These are phyloP conservation scores for Penaeus monodon DNA, from an alignment of 2,888 invertebrate genomes.

Conservation along the genomic window DNA sequence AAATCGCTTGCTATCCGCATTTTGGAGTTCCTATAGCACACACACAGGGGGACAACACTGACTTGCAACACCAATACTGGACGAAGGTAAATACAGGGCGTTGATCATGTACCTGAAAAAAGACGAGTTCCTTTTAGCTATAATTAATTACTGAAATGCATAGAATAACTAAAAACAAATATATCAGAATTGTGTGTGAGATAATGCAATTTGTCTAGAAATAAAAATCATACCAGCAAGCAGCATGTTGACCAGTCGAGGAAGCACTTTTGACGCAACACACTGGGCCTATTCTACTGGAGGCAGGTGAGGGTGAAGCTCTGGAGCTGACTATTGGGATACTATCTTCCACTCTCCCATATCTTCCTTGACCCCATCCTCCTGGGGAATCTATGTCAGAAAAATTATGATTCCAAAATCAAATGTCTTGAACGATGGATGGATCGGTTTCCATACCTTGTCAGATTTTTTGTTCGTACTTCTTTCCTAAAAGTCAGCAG, in stretches of 20 bases:
- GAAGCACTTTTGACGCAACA: constrained; percentile 1
- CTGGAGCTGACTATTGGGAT: no score
- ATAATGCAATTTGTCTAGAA: neutral
- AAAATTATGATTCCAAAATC: no score
- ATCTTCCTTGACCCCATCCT: neutral
- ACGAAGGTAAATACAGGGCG: constrained; percentile 23
- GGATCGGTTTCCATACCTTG: no score
- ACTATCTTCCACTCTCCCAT: no score
- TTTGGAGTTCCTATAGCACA: constrained; percentile 4
- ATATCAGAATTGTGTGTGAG: neutral
- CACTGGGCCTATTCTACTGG: constrained; percentile 1
- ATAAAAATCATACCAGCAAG: neutral
- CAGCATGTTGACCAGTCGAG: constrained; percentile 3
- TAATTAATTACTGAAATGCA: neutral
- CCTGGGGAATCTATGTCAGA: neutral
- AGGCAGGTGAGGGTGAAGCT: neutral
- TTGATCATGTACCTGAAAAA: constrained; percentile 31
- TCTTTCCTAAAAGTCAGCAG: no score
- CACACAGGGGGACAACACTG: neutral
- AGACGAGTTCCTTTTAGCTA: neutral
- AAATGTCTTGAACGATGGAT: no score
- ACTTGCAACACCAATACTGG: constrained; percentile 22
- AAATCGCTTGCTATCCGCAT: neutral
- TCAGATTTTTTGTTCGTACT: no score
- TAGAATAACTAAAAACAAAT: neutral